These are phyloP conservation scores for Sarcophaga peregrina DNA, from an alignment of 1,140 invertebrate species.

Conservation along the genomic window DNA sequence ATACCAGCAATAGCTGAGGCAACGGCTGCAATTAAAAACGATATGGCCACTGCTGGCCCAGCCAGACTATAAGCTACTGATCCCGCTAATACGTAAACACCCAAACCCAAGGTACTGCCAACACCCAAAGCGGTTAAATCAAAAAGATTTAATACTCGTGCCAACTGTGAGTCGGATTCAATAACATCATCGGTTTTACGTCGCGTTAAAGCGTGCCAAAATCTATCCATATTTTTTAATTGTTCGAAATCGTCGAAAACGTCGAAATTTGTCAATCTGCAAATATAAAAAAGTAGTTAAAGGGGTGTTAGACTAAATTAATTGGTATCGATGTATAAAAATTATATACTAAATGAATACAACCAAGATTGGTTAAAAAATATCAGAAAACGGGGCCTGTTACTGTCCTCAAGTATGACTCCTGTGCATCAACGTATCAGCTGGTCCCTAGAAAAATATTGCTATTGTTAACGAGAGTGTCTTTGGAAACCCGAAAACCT, in stretches of 20 bases:
- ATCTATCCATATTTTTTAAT: constrained; percentile 46
- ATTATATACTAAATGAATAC: no score
- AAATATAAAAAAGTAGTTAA: neutral
- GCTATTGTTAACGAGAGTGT: no score
- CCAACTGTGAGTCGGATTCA: constrained; percentile 72
- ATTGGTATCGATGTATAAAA: no score
- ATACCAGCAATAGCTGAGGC: constrained; percentile 90
- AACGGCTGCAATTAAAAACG: constrained; percentile 88
- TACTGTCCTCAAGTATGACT: no score
- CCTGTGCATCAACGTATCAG: no score
- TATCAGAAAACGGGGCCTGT: no score
- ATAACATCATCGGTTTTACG: constrained; percentile 68
- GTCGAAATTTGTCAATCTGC: neutral
- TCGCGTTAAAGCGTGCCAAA: constrained; percentile 68
- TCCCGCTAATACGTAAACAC: constrained; percentile 92
- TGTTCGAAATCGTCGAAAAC: neutral
- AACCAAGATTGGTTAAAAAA: no score
- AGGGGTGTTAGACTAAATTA: no score
- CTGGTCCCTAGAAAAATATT: no score
- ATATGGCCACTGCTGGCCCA: constrained; percentile 89
- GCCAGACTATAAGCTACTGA: constrained; percentile 85
- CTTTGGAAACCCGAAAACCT: no score
- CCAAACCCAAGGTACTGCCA: constrained; percentile 90
- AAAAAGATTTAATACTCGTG: constrained; percentile 79
- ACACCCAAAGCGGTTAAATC: constrained; percentile 87